phyloP scores from a whole-genome alignment of 2,797 vertebrate genomes.

The Anguilla obscura region DNA sequence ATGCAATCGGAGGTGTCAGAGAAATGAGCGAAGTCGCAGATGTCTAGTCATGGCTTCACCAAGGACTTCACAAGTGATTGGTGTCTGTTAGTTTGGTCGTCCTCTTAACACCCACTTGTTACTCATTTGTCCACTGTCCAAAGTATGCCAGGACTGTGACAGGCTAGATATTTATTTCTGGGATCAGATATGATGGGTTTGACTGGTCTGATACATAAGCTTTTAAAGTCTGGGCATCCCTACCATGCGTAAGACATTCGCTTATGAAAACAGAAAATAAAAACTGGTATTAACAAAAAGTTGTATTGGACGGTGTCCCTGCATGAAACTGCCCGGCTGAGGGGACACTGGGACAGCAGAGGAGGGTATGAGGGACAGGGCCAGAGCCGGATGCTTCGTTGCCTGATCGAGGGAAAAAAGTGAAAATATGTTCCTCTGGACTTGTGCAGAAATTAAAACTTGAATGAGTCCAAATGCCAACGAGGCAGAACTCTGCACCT shows the following conservation, averaged over 20 bases:
- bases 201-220: not conserved
- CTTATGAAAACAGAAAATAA: not conserved
- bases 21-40: not conserved
- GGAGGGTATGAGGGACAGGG: slow-evolving; percentile 57
- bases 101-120: not conserved
- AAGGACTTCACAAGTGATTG: not conserved
- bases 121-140: not conserved
- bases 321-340: slow-evolving; percentile 80
- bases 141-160: not conserved
- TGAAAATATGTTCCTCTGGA: slow-evolving; percentile 46
- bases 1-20: no score
- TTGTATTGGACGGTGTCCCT: slow-evolving; percentile 78
- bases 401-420: slow-evolving; percentile 61
- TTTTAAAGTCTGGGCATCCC: not conserved
- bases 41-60: not conserved
- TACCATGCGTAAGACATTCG: not conserved
- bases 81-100: not conserved
- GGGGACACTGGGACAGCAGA: slow-evolving; percentile 63
- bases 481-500: slow-evolving; percentile 69
- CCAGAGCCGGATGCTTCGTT: slow-evolving; percentile 57
- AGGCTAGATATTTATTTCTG: not conserved
- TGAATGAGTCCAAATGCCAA: slow-evolving; percentile 43
- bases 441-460: slow-evolving; percentile 50
- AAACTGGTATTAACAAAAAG: slow-evolving; percentile 51
- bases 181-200: not conserved